These are phyloP conservation scores for Bufotes viridis DNA, from an alignment of 2,797 vertebrate species.

Conservation along the genomic window DNA sequence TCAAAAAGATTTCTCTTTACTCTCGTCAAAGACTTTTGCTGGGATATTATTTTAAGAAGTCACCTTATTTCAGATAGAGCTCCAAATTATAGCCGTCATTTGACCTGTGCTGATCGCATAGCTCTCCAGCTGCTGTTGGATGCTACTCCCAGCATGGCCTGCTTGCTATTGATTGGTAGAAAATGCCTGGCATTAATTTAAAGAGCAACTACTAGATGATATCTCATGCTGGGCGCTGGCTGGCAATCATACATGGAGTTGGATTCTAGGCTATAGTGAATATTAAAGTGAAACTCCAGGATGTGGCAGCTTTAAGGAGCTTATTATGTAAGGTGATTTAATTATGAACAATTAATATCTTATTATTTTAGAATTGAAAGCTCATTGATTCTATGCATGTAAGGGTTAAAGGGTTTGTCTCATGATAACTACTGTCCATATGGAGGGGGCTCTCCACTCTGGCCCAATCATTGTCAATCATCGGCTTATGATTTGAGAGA, in stretches of 20 bases:
- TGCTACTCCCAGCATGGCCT: neutral
- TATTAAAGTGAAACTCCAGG: neutral
- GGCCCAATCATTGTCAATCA: too few species aligned
- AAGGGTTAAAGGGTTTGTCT: too few species aligned
- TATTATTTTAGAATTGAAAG: neutral
- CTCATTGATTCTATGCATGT: too few species aligned
- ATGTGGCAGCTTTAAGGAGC: neutral
- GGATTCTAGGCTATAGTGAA: too few species aligned
- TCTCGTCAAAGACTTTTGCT: conserved; percentile 9
- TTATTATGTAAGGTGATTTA: neutral
- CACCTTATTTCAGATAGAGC: conserved; percentile 7
- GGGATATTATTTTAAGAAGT: conserved; percentile 40
- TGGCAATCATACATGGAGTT: neutral
- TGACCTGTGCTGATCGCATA: conserved; percentile 24
- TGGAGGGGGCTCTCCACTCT: too few species aligned
- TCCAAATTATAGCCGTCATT: conserved; percentile 45
- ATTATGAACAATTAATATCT: neutral
- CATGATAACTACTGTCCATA: too few species aligned
- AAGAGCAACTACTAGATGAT: neutral
- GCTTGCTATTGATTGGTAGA: conserved; percentile 2
- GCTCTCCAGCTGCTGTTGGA: conserved; percentile 17
- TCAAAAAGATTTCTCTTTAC: conserved; percentile 49
- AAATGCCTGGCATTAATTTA: conserved; percentile 18
- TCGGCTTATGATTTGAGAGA: too few species aligned
- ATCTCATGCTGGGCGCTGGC: neutral